A percentile compares a stretch with the other conserved stretches of the same genome.
phyloP scores from a whole-genome alignment of 1,140 invertebrate genomes.

The Trichonephila clavata region DNA sequence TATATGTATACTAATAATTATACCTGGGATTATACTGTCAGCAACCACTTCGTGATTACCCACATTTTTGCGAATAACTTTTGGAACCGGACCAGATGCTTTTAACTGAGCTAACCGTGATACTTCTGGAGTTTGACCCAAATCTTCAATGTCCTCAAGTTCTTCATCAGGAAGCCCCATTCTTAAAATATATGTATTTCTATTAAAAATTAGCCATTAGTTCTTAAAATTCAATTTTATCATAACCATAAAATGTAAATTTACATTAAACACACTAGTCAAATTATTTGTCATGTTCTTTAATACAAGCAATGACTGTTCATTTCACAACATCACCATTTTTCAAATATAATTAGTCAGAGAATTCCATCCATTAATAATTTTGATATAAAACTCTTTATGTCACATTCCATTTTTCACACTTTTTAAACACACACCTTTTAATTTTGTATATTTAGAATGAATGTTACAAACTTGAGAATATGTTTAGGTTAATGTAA shows the following conservation, averaged over 20 bases:
- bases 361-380: too few relatives aligned
- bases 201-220: too few relatives aligned
- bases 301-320: neutral
- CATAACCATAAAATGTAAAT: neutral
- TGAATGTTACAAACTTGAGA: too few relatives aligned
- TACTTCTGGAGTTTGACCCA: constrained; percentile 46
- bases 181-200: neutral
- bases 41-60: constrained; percentile 12
- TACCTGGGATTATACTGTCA: constrained; percentile 78
- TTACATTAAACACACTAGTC: neutral
- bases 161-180: constrained; percentile 53
- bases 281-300: neutral
- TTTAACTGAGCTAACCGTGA: constrained; percentile 36
- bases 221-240: too few relatives aligned
- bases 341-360: too few relatives aligned
- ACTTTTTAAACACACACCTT: too few relatives aligned
- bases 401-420: too few relatives aligned
- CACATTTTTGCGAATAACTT: constrained; percentile 70
- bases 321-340: too few relatives aligned
- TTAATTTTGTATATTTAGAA: too few relatives aligned
- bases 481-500: too few relatives aligned
- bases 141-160: constrained; percentile 78
- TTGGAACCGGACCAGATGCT: constrained; percentile 50
- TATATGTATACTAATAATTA: neutral
- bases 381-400: too few relatives aligned